Evolutionary conservation across 2,797 vertebrate species (phyloP), one percentile per base, ranked within the genome.

Genomic region (Diplodus puntazzo): DNA sequence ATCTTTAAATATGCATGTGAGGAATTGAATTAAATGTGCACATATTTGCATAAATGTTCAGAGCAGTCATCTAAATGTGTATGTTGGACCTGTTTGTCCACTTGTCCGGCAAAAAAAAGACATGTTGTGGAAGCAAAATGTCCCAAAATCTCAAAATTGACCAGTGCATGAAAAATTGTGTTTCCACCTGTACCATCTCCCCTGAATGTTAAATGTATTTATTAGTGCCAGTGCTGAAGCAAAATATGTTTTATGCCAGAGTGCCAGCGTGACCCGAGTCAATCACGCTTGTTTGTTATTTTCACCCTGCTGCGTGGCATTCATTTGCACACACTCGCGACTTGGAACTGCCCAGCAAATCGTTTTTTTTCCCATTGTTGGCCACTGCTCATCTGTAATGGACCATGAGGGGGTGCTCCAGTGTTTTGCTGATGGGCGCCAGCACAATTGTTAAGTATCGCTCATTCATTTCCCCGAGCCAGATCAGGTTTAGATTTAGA

Each of bases 301-400:
- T 62, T 73, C 71, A 71, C 58, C 55, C n/a, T 18, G 72, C 79
- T 85, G 79, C 69, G 79, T 82, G 17, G 21, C 25, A 46, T 81
- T 81, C 62, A 77, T 75, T 81, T 67, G 39, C 59, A 66, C 69
- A 48, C 73, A 69, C 68, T 43, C 46, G 16, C 2, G 0, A 73
- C 66, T 73, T 69, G 67, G 50, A 64, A 20, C 53, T 76, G 54
- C 71, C 67, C 76, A 42, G 45, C 73, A 60, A 76, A 89, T 81
- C 39, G 59, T 63, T 75, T 67, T 75, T 67, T 65, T 65, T 3
- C 73, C 73, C 77, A 72, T 46, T 54, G 59, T 79, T 89, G 83
- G 75, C 77, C 53, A 70, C 59, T 75, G 77, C 85, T 88, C 73
- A 85, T 86, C 72, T 80, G 61, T 84, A 83, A 87, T 86, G 81